Conservation (phyloP, 2,888 invertebrate species). For the Stenotaenia linearis region DNA sequence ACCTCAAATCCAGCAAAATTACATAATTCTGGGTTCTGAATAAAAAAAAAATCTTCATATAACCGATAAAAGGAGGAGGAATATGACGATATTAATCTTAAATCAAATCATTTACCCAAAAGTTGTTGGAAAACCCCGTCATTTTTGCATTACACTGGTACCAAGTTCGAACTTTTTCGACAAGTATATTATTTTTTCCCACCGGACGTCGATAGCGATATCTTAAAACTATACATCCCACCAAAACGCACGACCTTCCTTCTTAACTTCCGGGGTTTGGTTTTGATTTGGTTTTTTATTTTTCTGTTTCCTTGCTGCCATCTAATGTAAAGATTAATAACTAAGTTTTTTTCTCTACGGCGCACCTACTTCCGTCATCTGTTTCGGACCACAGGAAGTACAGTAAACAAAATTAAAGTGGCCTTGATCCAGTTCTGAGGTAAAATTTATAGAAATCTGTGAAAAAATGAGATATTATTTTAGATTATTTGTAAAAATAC, state of each 20-base stretch:
- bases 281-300: neutral
- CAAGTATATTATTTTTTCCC: no score
- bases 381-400: neutral
- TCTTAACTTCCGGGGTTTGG: neutral
- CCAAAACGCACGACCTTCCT: neutral
- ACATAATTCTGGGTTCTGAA: slow-evolving; percentile 28
- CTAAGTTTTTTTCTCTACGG: no score
- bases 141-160: no score
- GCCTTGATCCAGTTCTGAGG: neutral
- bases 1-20: slow-evolving; percentile 32
- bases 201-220: neutral
- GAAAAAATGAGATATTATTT: no score
- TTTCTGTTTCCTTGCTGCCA: neutral
- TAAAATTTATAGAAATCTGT: neutral
- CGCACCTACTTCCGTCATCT: neutral
- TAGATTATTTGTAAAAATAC: no score
- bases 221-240: neutral
- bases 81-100: no score
- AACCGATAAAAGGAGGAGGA: neutral
- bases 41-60: neutral
- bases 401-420: neutral
- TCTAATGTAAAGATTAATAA: no score
- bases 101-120: no score
- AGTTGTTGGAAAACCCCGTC: neutral
- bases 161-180: no score